Conservation (phyloP, 2,888 invertebrate genomes). For the Drosophila histrio region DNA sequence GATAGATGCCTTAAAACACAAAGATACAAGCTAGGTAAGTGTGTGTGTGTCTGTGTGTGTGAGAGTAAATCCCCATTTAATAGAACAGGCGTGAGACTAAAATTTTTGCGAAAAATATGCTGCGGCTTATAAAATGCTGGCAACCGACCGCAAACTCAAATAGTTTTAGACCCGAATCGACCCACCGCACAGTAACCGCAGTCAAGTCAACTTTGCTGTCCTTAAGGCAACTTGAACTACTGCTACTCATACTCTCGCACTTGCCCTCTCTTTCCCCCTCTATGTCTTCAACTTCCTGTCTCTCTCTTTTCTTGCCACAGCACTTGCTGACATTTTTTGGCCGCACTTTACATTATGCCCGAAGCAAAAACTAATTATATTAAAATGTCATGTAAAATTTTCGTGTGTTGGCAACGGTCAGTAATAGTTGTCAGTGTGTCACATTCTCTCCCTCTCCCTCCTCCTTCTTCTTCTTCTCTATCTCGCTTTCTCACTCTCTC, state of each 20-base stretch:
- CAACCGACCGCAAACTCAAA: slow-evolving; percentile 64
- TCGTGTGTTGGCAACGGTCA: slow-evolving; percentile 62
- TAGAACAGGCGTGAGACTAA: slow-evolving; percentile 66
- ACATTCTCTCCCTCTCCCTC: neutral
- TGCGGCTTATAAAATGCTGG: slow-evolving; percentile 70
- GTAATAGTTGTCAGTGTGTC: slow-evolving; percentile 63
- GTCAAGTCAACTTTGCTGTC: slow-evolving; percentile 65
- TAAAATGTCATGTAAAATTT: slow-evolving; percentile 75
- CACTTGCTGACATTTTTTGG: slow-evolving; percentile 73
- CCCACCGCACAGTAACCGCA: slow-evolving; percentile 47
- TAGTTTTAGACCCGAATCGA: slow-evolving; percentile 56
- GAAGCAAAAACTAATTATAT: slow-evolving; percentile 76
- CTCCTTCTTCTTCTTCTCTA: neutral
- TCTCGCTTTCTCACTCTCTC: neutral
- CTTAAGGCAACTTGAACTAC: slow-evolving; percentile 48
- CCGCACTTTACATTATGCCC: slow-evolving; percentile 74
- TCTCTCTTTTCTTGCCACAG: slow-evolving; percentile 11
- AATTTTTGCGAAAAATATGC: slow-evolving; percentile 72
- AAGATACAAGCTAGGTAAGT: slow-evolving; percentile 2
- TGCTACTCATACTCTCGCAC: neutral
- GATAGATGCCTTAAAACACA: slow-evolving; percentile 14
- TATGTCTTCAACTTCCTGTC: neutral
- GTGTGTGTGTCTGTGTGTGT: slow-evolving; percentile 17
- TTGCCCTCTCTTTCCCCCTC: neutral
- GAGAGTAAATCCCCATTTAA: slow-evolving; percentile 69